Evolutionary conservation across 2,113 vertebrate genomes (phyloP), one percentile per base, ranked within the genome.

Genomic region (Alosa alosa): DNA sequence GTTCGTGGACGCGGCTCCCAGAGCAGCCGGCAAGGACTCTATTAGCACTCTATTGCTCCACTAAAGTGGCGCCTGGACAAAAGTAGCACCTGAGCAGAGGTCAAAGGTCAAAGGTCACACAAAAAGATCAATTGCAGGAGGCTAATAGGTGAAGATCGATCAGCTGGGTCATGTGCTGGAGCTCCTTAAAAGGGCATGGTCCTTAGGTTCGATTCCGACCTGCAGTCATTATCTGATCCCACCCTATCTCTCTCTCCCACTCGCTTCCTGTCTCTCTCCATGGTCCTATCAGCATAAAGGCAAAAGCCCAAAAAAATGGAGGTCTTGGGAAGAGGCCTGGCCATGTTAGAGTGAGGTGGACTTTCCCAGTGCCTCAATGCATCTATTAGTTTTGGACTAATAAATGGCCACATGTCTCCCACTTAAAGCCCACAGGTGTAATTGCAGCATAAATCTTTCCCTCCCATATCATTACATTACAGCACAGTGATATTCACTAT

Each of bases 11-110:
- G 75, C 7, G 8, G 41, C 41, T 44, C 78, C 44, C 3, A 82
- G 84, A 85, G 57, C 86, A 85, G 81, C 44, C 60, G 87, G 86
- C 60, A 82, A 84, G 81, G 13, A 88, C 88, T 49, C 85, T 57
- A 86, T 89, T 88, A 90, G 86, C 68, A 83, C n/a, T n/a, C n/a
- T n/a, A n/a, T n/a, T n/a, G 85, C 83, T 81, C 49, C 17, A 39
- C 2, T 47, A 57, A 36, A 84, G 75, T 55, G 82, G 72, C 49
- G 86, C 4, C 13, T 6, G 18, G 81, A 86, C 57, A 87, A 82
- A 85, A 57, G 82, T 6, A 18, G 15, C 25, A 46, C 64, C 45
- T 20, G 1, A n/a, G 55, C 31, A 45, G 78, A 50, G 81, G 82
- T 11, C 46, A 84, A 52, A 50, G 47, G 75, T 81, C 25, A 55